Conservation (phyloP, 2,888 invertebrate species). For the Chorisops tibialis region DNA sequence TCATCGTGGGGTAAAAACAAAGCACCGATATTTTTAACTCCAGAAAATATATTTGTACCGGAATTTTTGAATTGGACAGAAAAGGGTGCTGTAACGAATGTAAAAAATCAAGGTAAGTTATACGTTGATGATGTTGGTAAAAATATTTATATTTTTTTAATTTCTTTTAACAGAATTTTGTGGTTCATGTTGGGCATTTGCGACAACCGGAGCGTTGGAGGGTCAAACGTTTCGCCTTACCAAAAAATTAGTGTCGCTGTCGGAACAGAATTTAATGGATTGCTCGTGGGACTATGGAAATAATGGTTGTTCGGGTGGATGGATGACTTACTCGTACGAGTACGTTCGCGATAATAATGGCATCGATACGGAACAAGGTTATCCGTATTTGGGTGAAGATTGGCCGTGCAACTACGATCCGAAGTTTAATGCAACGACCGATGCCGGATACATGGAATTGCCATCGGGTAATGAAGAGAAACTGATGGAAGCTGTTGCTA, state of each 20-base stretch:
- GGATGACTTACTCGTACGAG: constrained; percentile 70
- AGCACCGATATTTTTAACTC: not conserved
- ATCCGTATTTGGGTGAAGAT: constrained; percentile 64
- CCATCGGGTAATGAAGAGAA: constrained; percentile 64
- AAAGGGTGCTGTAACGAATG: constrained; percentile 16
- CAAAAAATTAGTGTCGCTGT: constrained; percentile 42
- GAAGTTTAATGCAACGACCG: constrained; percentile 65
- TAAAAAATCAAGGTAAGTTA: constrained; percentile 26
- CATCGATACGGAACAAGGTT: constrained; percentile 76
- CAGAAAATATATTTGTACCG: constrained; percentile 8
- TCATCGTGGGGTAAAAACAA: not conserved
- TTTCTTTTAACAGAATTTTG: constrained; percentile 25
- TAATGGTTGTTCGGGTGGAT: constrained; percentile 79
- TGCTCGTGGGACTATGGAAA: constrained; percentile 75
- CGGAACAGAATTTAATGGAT: constrained; percentile 83
- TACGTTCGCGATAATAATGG: constrained; percentile 74
- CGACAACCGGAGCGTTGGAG: constrained; percentile 30
- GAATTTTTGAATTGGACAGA: constrained; percentile 16
- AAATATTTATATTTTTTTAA: not conserved
- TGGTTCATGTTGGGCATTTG: constrained; percentile 32
- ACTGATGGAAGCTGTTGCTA: constrained; percentile 69
- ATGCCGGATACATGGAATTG: constrained; percentile 70
- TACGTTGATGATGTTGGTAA: not conserved
- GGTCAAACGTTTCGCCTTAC: constrained; percentile 22
- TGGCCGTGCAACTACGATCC: constrained; percentile 55